Evolutionary conservation across 2,888 invertebrate genomes (phyloP), one percentile per base, ranked within the genome.

Genomic region (Cephus sareptanus): DNA sequence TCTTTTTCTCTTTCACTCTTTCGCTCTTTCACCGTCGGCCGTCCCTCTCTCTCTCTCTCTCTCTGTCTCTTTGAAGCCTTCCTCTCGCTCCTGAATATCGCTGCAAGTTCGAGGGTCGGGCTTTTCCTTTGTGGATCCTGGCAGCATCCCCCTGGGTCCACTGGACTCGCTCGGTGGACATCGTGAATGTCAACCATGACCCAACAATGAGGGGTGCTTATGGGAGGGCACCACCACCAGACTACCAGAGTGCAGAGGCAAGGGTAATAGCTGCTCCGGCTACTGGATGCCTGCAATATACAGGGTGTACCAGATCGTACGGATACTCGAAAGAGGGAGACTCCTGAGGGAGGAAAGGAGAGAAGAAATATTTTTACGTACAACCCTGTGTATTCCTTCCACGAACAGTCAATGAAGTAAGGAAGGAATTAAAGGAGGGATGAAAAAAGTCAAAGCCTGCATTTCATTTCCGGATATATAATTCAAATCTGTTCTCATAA

Each of bases 131-230:
- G 85, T 87, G 78, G 81, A 71, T 74, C 34, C 74, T 69, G 34
- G 33, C 40, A 75, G 69, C 73, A 40, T 68, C 76, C 75, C 79
- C 74, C 35, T 35, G 74, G 77, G 73, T 78, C 75, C 76, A 75
- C 77, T 77, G 76, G 56, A 75, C 56, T 71, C 70, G 69, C 78
- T 76, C 73, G 79, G 74, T 78, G 84, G 83, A 86, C 81, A 80
- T 79, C 81, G 78, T 83, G 84, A 87, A 87, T 83, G 86, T 86
- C 86, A 86, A 86, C 87, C 85, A 84, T 87, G 87, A 87, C 82
- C 86, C 83, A 84, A 86, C 86, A 87, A 86, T 87, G 79, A 56
- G 23, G 40, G 40, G 40, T 40, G 40, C 40, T 40, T 40, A 40
- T 15, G 40, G 56, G 56, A 56, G 56, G 56, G 56, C 23, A 23